Evolutionary conservation across 2,888 invertebrate genomes (phyloP).

Genomic region (Drosophila mimetica): DNA sequence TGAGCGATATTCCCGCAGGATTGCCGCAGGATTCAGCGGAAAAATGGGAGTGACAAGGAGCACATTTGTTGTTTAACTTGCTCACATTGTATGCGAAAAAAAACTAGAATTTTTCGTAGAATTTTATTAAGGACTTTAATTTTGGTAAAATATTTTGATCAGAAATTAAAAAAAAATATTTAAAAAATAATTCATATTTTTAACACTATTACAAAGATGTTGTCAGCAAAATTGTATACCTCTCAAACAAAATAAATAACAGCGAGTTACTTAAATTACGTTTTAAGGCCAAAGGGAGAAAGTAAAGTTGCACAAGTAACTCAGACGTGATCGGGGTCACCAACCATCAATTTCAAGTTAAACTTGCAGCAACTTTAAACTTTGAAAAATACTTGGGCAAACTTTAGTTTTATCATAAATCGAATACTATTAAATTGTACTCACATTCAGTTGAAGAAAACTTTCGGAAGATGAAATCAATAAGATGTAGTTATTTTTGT

Average conservation of each 20-base stretch:
- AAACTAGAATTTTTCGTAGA: no score
- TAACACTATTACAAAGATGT: no score
- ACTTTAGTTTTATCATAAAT: constrained; percentile 21
- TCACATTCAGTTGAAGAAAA: neutral
- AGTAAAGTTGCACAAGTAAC: neutral
- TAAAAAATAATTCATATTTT: no score
- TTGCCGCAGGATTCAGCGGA: neutral
- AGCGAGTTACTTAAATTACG: no score
- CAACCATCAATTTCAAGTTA: constrained; percentile 18
- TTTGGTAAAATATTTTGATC: no score
- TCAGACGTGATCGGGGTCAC: constrained; percentile 18
- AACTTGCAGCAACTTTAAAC: constrained; percentile 13
- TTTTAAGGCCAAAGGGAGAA: no score
- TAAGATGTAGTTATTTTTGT: no score
- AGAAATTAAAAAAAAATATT: no score
- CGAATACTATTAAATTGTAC: constrained; percentile 23
- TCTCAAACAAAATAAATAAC: no score
- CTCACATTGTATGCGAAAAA: neutral
- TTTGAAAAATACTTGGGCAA: constrained; percentile 8
- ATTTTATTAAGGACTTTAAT: no score
- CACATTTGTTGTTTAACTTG: neutral
- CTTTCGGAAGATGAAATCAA: neutral
- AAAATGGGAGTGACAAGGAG: neutral
- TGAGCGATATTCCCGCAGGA: constrained; percentile 14
- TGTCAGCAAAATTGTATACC: no score